These are phyloP conservation scores for Cotesia typhae DNA, from an alignment of 1,140 invertebrate species.

Conservation along the genomic window DNA sequence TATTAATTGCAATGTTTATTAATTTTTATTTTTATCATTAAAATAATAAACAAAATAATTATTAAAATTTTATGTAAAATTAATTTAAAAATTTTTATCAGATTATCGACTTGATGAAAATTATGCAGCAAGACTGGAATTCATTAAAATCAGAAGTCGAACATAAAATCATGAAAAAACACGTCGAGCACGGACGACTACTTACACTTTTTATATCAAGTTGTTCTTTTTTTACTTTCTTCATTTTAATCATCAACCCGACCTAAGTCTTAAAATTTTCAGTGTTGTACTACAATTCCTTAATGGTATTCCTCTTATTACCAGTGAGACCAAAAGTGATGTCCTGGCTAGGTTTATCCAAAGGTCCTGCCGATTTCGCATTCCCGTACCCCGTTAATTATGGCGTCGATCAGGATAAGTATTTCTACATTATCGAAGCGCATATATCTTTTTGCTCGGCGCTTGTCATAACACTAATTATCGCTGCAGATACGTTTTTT, in stretches of 20 bases:
- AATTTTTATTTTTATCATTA: no score
- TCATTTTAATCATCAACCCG: neutral
- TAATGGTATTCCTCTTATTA: neutral
- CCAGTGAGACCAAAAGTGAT: neutral
- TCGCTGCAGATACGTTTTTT: conserved; percentile 33
- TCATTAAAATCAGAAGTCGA: no score
- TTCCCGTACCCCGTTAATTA: neutral
- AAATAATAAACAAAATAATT: no score
- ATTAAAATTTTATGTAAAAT: no score
- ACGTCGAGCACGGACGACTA: no score
- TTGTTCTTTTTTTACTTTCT: neutral
- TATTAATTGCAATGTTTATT: no score
- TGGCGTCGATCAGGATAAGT: neutral
- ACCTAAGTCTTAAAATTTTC: neutral
- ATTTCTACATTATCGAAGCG: neutral
- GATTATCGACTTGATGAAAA: no score
- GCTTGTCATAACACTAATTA: neutral
- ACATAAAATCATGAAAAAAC: no score
- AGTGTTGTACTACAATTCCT: neutral
- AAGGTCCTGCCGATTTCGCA: neutral
- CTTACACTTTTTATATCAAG: neutral
- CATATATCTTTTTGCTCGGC: neutral
- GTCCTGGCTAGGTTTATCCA: neutral
- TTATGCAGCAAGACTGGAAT: no score
- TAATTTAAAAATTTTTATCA: no score